Evolutionary conservation across 2,888 invertebrate genomes (phyloP).

Genomic region (Zonitis immaculata): DNA sequence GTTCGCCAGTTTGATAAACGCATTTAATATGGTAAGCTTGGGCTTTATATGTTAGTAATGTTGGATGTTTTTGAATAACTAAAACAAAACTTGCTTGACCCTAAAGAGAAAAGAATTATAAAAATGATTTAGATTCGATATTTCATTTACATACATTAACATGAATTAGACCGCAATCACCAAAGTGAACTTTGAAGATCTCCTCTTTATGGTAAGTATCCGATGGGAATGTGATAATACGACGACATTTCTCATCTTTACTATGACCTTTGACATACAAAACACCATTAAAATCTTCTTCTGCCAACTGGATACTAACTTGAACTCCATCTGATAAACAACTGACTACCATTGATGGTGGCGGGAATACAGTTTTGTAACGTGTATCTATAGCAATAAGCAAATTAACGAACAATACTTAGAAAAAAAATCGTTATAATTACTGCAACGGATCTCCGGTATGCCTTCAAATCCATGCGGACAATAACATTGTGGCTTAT

Average conservation of each 20-base stretch:
- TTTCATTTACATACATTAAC: conserved; percentile 64
- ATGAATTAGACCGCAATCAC: conserved; percentile 86
- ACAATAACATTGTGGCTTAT: conserved; percentile 73
- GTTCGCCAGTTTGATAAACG: conserved; percentile 90
- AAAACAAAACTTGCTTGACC: conserved; percentile 90
- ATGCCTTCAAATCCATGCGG: conserved; percentile 72
- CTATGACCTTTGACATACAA: conserved; percentile 92
- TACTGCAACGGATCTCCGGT: conserved; percentile 69
- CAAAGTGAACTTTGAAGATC: conserved; percentile 72
- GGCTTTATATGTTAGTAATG: conserved; percentile 88
- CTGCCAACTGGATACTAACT: conserved; percentile 70
- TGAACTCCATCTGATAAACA: conserved; percentile 90
- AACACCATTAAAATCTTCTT: conserved; percentile 81
- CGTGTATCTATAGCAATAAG: conserved; percentile 10
- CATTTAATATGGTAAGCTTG: conserved; percentile 96
- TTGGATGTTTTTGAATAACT: conserved; percentile 94
- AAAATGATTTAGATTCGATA: no score
- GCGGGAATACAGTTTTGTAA: conserved; percentile 72
- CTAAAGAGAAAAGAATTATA: conserved; percentile 47
- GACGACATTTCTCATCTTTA: conserved; percentile 84
- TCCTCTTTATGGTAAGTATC: conserved; percentile 63
- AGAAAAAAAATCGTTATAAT: no score
- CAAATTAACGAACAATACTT: no score
- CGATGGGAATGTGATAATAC: conserved; percentile 71
- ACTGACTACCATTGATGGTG: conserved; percentile 80